Evolutionary conservation across 2,113 vertebrate species (phyloP).

Genomic region (Stegastes partitus): DNA sequence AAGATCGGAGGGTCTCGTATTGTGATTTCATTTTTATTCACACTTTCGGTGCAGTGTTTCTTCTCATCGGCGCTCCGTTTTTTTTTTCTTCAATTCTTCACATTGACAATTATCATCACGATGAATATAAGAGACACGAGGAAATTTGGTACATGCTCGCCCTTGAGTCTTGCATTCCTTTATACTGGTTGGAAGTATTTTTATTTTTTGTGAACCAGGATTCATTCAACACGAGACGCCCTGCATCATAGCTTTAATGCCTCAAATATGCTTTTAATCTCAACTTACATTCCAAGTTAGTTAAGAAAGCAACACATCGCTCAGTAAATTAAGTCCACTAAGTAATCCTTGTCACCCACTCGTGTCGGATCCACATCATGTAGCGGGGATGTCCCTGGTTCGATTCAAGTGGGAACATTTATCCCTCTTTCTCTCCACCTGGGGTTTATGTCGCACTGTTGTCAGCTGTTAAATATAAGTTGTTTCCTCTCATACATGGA

Average conservation of each 20-base stretch:
- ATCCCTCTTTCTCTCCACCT: neutral
- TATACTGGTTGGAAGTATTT: neutral
- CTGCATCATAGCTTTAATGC: neutral
- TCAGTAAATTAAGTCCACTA: neutral
- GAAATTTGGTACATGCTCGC: neutral
- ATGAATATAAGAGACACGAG: neutral
- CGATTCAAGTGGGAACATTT: neutral
- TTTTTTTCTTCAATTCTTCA: neutral
- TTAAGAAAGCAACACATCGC: neutral
- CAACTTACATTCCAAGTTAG: neutral
- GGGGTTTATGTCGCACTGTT: neutral
- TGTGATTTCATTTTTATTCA: neutral
- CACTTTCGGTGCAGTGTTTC: neutral
- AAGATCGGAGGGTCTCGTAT: constrained; percentile 8
- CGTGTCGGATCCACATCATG: neutral
- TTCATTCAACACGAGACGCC: neutral
- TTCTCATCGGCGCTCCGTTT: neutral
- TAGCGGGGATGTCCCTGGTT: neutral
- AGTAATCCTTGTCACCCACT: too few relatives aligned
- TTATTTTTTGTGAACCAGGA: neutral
- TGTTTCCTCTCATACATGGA: neutral
- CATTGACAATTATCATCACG: neutral
- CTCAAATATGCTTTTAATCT: neutral
- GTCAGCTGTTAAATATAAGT: constrained; percentile 2
- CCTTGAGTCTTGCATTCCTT: neutral